phyloP scores from a whole-genome alignment of 2,888 invertebrate species.

The Callinectes sapidus region DNA sequence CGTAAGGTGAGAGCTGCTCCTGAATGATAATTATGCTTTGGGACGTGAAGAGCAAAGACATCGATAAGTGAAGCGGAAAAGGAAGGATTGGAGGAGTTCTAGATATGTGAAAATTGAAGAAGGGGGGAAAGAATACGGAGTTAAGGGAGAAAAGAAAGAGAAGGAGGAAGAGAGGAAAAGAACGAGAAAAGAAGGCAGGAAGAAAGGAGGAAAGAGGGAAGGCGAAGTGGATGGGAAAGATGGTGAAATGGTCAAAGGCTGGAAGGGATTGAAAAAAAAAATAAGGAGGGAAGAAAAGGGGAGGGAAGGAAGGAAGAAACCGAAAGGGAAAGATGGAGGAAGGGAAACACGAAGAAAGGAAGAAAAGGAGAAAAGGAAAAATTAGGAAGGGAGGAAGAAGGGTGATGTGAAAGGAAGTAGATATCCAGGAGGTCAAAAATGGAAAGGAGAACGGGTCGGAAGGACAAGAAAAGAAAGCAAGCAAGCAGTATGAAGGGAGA shows the following conservation, averaged over 20 bases:
- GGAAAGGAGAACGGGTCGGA: not conserved
- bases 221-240: not conserved
- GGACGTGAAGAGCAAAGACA: not conserved
- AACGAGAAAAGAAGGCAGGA: not conserved
- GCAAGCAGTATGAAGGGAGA: not conserved
- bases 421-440: not conserved
- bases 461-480: not conserved
- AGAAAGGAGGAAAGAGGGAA: not conserved
- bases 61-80: not conserved
- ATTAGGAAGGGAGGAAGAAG: no score
- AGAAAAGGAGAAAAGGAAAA: no score
- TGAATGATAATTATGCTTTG: not conserved
- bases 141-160: not conserved
- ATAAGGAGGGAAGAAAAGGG: no score
- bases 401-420: no score
- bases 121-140: no score
- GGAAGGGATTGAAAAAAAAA: no score
- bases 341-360: no score
- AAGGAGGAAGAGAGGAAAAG: not conserved
- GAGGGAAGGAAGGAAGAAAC: no score
- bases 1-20: not conserved
- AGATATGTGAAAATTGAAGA: not conserved
- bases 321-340: no score
- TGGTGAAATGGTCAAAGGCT: no score
- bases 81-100: not conserved